Conservation (phyloP, 2,113 vertebrate genomes). For the Labeo catla region DNA sequence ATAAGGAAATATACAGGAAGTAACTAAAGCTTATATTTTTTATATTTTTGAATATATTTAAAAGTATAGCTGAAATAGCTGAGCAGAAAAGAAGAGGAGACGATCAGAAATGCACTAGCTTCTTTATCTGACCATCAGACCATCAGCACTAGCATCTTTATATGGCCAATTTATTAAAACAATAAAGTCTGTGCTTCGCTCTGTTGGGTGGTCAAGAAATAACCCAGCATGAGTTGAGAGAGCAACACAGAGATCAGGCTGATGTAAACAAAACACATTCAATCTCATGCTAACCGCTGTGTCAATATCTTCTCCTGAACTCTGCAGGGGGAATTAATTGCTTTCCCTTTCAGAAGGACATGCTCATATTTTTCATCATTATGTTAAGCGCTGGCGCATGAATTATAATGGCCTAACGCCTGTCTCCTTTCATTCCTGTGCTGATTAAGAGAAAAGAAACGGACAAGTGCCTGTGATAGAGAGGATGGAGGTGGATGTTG, state of each 20-base stretch:
- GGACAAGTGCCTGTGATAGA: constrained; percentile 46
- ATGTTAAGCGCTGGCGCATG: constrained; percentile 61
- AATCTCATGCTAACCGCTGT: constrained; percentile 56
- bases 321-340: constrained; percentile 67
- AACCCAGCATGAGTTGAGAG: constrained; percentile 50
- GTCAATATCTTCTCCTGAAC: constrained; percentile 64
- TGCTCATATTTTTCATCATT: constrained; percentile 70
- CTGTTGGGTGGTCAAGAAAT: constrained; percentile 64
- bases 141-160: neutral
- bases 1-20: too few relatives aligned
- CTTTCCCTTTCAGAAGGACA: constrained; percentile 67
- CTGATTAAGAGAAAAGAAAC: constrained; percentile 58
- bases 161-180: constrained; percentile 70
- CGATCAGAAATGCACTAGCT: constrained; percentile 61
- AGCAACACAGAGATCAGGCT: constrained; percentile 44
- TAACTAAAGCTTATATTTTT: too few relatives aligned
- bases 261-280: constrained; percentile 66
- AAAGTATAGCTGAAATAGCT: neutral
- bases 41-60: too few relatives aligned
- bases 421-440: constrained; percentile 54
- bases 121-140: constrained; percentile 48
- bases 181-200: constrained; percentile 62
- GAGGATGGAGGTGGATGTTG: constrained; percentile 41
- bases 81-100: neutral
- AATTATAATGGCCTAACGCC: constrained; percentile 60